Percentiles rank a stretch among this genome's conserved stretches.
These are phyloP conservation scores for Lepidocyrtoides sp. DNA, from an alignment of 2,888 invertebrate genomes.

Conservation along the genomic window DNA sequence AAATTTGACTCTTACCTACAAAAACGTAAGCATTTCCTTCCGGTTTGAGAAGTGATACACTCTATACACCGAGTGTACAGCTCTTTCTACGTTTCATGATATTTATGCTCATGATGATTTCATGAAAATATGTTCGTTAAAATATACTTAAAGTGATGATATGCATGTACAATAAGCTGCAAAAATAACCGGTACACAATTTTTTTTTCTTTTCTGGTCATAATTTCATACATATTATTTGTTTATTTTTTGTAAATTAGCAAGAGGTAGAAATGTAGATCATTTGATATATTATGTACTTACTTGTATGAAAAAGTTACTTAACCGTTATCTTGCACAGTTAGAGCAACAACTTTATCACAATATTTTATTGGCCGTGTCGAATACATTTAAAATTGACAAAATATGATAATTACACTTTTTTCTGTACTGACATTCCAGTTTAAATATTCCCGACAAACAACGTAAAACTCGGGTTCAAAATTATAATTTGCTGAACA, in stretches of 20 bases:
- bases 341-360: constrained; percentile 16
- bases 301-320: background rate
- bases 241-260: constrained; percentile 24
- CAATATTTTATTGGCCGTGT: constrained; percentile 49
- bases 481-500: background rate
- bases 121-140: background rate
- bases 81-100: background rate
- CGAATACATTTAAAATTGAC: constrained; percentile 32
- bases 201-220: background rate
- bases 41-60: constrained; percentile 14
- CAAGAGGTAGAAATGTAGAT: constrained; percentile 66
- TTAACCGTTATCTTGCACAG: background rate
- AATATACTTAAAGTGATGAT: no score
- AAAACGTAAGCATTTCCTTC: constrained; percentile 14
- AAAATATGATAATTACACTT: background rate
- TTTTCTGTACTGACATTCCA: background rate
- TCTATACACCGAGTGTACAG: background rate
- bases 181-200: background rate
- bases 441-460: background rate
- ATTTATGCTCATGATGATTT: no score
- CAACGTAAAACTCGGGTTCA: background rate
- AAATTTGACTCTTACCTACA: background rate
- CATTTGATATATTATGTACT: background rate
- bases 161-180: background rate
- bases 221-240: background rate